Evolutionary conservation across 2,888 invertebrate species (phyloP).

Genomic region (Caenorhabditis afra): DNA sequence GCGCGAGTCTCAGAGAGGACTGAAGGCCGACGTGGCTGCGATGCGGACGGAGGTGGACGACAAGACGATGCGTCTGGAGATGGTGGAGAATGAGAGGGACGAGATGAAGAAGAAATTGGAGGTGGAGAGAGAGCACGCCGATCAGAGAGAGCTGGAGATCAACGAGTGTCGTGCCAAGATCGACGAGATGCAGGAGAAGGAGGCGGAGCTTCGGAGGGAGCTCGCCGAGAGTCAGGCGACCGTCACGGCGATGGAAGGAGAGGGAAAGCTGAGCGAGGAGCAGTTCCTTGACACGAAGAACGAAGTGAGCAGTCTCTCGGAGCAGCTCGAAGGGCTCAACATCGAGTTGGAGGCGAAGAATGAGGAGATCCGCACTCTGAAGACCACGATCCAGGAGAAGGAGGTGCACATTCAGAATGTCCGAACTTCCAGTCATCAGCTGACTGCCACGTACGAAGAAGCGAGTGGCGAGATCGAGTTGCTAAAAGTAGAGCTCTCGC

Average conservation of each 20-base stretch:
- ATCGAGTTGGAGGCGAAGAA: constrained; percentile 41
- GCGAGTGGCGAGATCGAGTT: constrained; percentile 42
- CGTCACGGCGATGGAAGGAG: constrained; percentile 41
- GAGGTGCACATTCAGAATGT: constrained; percentile 56
- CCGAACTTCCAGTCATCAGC: constrained; percentile 29
- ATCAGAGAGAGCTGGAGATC: constrained; percentile 58
- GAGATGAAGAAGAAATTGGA: constrained; percentile 50
- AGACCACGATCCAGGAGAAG: constrained; percentile 44
- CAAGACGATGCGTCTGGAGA: constrained; percentile 28
- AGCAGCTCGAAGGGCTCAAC: constrained; percentile 35
- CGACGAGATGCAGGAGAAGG: constrained; percentile 60
- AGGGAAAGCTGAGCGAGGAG: constrained; percentile 43
- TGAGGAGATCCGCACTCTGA: constrained; percentile 45
- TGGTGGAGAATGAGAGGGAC: constrained; percentile 55
- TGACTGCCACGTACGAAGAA: constrained; percentile 50
- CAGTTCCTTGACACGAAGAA: constrained; percentile 38
- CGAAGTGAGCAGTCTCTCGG: constrained; percentile 45
- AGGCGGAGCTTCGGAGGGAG: constrained; percentile 59
- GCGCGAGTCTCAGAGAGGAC: constrained; percentile 45
- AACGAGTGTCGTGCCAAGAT: constrained; percentile 51
- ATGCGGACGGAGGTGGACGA: constrained; percentile 61
- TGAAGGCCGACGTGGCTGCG: constrained; percentile 55
- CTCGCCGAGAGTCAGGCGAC: constrained; percentile 44
- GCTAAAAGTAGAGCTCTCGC: constrained; percentile 32
- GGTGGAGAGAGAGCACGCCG: constrained; percentile 40